Evolutionary conservation across 2,888 invertebrate genomes (phyloP).

Genomic region (Pammene aurita): DNA sequence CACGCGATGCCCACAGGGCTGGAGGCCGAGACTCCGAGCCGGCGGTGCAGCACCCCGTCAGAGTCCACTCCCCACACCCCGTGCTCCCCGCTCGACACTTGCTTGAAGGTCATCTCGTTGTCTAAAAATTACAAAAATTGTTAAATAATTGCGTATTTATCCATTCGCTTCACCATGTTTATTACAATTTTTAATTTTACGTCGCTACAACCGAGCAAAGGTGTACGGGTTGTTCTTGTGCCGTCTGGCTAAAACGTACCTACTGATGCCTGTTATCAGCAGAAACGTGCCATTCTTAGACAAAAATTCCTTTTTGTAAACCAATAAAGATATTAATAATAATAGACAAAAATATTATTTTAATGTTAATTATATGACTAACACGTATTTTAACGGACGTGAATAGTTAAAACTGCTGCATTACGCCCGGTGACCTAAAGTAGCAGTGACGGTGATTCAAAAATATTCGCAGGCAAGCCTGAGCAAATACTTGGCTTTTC

Average conservation of each 20-base stretch:
- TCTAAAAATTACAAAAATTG: conserved; percentile 52
- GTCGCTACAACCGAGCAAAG: not conserved
- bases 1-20: conserved; percentile 91
- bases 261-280: too few relatives aligned
- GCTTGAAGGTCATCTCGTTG: conserved; percentile 84
- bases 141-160: not conserved
- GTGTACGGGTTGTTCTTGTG: not conserved
- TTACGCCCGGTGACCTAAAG: too few relatives aligned
- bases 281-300: too few relatives aligned
- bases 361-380: too few relatives aligned
- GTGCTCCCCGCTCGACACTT: conserved; percentile 86
- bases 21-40: conserved; percentile 88
- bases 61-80: conserved; percentile 91
- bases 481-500: too few relatives aligned
- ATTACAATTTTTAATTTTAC: not conserved
- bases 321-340: too few relatives aligned
- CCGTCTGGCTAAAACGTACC: not conserved
- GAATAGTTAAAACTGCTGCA: too few relatives aligned
- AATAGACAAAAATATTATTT: too few relatives aligned
- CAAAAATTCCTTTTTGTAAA: too few relatives aligned
- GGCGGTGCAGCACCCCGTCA: conserved; percentile 87
- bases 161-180: conserved; percentile 11
- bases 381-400: too few relatives aligned
- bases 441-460: too few relatives aligned
- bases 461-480: too few relatives aligned